Conservation (phyloP, 2,797 vertebrate species). For the Fringilla coelebs region DNA sequence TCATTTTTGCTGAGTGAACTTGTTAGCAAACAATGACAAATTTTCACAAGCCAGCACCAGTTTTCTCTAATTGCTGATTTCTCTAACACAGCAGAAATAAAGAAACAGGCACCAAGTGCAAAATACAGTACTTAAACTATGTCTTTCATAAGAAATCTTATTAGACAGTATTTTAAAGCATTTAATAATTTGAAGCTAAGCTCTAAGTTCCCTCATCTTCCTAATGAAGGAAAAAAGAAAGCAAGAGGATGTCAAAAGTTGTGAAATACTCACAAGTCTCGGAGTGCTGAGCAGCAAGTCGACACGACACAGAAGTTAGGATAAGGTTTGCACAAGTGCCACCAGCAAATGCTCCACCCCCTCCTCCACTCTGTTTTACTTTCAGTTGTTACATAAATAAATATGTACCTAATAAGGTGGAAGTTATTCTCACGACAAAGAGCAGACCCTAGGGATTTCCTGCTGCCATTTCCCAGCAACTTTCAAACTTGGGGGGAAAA, state of each 20-base stretch:
- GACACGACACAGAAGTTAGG: neutral
- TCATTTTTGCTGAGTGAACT: neutral
- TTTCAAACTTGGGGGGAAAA: neutral
- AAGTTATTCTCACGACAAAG: neutral
- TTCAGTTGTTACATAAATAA: constrained; percentile 36
- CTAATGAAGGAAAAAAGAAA: neutral
- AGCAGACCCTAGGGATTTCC: neutral
- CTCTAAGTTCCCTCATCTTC: neutral
- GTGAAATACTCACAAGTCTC: constrained; percentile 49
- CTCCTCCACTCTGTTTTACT: constrained; percentile 10
- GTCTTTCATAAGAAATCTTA: neutral
- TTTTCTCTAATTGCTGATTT: neutral
- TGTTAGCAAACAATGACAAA: neutral
- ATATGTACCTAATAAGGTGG: neutral
- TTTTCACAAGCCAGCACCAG: neutral
- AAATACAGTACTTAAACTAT: neutral
- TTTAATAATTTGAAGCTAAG: neutral
- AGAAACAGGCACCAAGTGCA: neutral
- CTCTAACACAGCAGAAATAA: neutral
- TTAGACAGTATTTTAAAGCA: neutral
- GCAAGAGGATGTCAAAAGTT: neutral
- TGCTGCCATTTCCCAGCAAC: neutral
- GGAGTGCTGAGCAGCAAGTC: neutral
- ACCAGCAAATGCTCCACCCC: neutral
- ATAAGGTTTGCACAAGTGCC: neutral